Base-by-base conservation (phyloP, 2,797 vertebrate species). In the Salmo trutta region DNA sequence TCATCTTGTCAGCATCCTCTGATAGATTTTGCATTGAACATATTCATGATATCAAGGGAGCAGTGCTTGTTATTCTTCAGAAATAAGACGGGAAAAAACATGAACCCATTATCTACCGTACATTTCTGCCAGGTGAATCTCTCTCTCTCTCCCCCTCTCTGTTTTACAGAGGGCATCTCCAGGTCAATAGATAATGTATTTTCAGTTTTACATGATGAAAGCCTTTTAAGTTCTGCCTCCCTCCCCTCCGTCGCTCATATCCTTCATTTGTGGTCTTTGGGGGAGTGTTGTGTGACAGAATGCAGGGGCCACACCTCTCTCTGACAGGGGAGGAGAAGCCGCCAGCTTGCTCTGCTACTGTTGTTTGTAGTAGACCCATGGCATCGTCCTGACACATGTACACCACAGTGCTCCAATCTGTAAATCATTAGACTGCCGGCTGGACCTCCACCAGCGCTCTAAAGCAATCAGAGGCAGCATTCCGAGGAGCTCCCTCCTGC, bases 171-270 rank as follows among this genome's bases (percentile, higher is more conserved):
- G 95, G 95, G 93, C 95, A 95, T 87, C 86, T 90, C 72, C 52
- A 94, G 96, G 96, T 97, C 96, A 96, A 92, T 93, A 95, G 95
- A 96, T 96, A 95, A 95, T 95, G 95, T 95, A 93, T 94, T 95
- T 94, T 96, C 94, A 93, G 95, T 95, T 96, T 95, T 95, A 95
- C 93, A 92, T 89, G 94, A 95, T 95, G 87, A 94, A 96, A 94
- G 88, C 92, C 95, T 95, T 95, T 88, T 90, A 95, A 95, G 95
- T 96, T 94, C 88, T 31, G 77, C 15, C 82, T 70, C 21, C 24
- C 31, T 5, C 2, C 52, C 21, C 59, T 93, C 94, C 93, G 94
- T 94, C 94, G 84, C 85, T 88, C 87, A 87, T 88, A 91, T 92
- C 88, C 87, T 91, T 92, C 88, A 91, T 91, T 89, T 88, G 84